These are phyloP conservation scores for Erpetoichthys calabaricus DNA, from an alignment of 2,797 vertebrate genomes.

Conservation along the genomic window DNA sequence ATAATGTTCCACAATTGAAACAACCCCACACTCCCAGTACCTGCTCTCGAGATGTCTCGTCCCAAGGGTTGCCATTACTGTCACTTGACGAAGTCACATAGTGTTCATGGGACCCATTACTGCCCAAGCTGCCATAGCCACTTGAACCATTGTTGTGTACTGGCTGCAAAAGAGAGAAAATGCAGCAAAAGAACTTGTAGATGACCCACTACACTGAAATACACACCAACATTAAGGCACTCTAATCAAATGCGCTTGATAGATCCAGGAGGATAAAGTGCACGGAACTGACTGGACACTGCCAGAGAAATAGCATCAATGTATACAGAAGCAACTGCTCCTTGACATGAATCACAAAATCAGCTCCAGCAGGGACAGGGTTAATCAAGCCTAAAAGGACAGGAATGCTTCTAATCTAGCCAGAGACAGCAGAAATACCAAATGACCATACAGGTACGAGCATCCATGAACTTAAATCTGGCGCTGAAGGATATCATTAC, in stretches of 20 bases:
- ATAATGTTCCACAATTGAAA: too few relatives aligned
- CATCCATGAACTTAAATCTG: too few relatives aligned
- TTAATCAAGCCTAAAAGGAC: neutral
- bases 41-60: conserved; percentile 54
- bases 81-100: conserved; percentile 70
- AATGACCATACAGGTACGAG: too few relatives aligned
- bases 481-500: neutral
- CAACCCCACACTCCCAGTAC: conserved; percentile 24
- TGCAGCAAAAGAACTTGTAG: conserved; percentile 1
- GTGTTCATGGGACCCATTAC: conserved; percentile 73
- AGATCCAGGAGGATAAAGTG: too few relatives aligned
- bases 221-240: neutral
- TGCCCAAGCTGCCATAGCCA: conserved; percentile 71
- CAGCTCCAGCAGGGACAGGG: neutral
- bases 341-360: neutral
- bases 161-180: conserved; percentile 41
- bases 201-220: neutral
- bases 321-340: too few relatives aligned
- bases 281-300: too few relatives aligned
- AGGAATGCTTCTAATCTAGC: too few relatives aligned
- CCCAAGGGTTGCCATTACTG: conserved; percentile 61
- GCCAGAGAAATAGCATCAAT: too few relatives aligned
- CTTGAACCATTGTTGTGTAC: conserved; percentile 69
- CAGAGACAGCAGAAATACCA: too few relatives aligned
- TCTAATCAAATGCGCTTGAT: neutral